Evolutionary conservation across 1,140 invertebrate species (phyloP).

Genomic region (Mylabris phalerata): DNA sequence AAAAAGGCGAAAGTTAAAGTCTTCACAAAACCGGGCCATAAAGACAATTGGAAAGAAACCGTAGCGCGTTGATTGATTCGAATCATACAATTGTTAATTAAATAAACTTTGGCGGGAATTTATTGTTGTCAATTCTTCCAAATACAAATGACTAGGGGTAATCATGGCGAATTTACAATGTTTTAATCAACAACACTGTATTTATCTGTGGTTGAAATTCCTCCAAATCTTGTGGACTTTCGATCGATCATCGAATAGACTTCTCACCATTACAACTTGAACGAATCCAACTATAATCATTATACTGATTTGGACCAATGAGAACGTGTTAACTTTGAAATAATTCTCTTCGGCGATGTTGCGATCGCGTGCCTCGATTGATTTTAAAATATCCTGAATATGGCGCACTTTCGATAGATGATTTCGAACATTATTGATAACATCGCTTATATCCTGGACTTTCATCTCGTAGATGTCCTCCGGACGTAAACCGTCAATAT

Average conservation of each 20-base stretch:
- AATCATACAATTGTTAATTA: not conserved
- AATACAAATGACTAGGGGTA: not conserved
- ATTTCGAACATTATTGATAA: constrained; percentile 51
- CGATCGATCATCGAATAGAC: constrained; percentile 61
- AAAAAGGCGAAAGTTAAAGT: constrained; percentile 36
- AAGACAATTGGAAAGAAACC: constrained; percentile 36
- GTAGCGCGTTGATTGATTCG: constrained; percentile 15
- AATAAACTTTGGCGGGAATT: not conserved
- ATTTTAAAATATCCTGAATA: constrained; percentile 64
- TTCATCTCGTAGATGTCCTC: constrained; percentile 57
- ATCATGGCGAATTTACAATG: no score
- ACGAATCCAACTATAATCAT: constrained; percentile 64
- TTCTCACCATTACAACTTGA: constrained; percentile 60
- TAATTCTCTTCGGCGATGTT: constrained; percentile 72
- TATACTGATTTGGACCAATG: constrained; percentile 58
- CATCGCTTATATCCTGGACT: constrained; percentile 57
- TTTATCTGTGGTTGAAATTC: constrained; percentile 13
- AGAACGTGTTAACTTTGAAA: constrained; percentile 66
- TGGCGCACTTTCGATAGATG: constrained; percentile 58
- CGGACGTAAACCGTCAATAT: constrained; percentile 42
- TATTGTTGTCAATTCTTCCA: not conserved
- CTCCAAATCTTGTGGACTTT: constrained; percentile 48
- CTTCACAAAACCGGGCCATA: constrained; percentile 33
- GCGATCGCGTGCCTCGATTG: constrained; percentile 68
- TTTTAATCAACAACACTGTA: not conserved